phyloP scores from a whole-genome alignment of 2,113 vertebrate genomes.

The Lota lota region DNA sequence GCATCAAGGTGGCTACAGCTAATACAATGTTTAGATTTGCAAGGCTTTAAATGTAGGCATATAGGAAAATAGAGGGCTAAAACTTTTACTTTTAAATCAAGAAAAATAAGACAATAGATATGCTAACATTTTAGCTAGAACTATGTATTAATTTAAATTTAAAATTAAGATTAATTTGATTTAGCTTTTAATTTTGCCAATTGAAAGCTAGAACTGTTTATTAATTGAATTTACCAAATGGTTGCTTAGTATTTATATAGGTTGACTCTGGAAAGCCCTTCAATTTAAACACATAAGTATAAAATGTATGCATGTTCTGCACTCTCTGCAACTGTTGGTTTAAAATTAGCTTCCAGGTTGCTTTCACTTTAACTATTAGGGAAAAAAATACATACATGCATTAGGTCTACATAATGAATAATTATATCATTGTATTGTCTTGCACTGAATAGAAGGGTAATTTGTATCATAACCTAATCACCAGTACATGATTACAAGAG shows the following conservation, averaged over 20 bases:
- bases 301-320: not conserved
- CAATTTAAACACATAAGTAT: not conserved
- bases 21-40: no score
- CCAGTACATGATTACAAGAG: no score
- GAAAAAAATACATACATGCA: no score
- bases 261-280: not conserved
- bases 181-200: not conserved
- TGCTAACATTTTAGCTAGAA: not conserved
- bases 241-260: not conserved
- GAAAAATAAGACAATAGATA: not conserved
- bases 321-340: not conserved
- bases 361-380: no score
- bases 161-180: no score
- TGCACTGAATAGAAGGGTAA: not conserved
- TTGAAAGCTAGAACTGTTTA: not conserved
- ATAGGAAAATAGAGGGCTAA: constrained; percentile 7
- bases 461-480: no score
- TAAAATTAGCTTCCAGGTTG: not conserved
- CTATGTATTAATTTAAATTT: no score
- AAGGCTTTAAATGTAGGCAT: no score
- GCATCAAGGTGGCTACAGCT: no score
- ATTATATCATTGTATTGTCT: not conserved
- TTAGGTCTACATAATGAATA: not conserved
- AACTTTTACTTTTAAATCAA: no score
- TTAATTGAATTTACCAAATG: not conserved